Base-by-base conservation (phyloP, 2,113 vertebrate genomes). In the Vulpes lagopus region DNA sequence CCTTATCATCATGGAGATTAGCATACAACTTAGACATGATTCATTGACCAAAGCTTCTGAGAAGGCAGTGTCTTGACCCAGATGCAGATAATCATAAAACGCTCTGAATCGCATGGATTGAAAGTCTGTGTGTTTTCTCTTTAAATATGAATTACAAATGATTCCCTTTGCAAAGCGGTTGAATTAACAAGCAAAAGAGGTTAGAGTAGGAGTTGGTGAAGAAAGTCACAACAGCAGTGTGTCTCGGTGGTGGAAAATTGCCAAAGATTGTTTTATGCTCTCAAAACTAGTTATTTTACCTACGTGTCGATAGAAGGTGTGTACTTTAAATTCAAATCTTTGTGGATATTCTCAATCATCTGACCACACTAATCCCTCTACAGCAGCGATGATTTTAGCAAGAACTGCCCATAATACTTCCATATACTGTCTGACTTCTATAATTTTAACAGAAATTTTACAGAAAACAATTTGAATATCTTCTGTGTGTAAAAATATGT, bases 1-100 rank as follows among this genome's bases (percentile, higher is more conserved):
- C 43, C 80, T 91, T 83, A 97, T 98, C 98, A 49, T 96, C 69
- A 57, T 96, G 93, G 96, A 97, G 91, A 98, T 98, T 59, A 82
- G 94, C 22, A 80, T 96, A 62, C 35, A 92, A 11, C 38, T 94
- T n/a, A 38, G 23, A 86, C 71, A 55, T 94, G 93, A 98, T 95
- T 98, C 11, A 11, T 80, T 96, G 78, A 87, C 73, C 81, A 67
- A 84, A 82, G 64, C 89, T 95, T 88, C 86, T 51, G 51, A 97
- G 91, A 97, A 98, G 69, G 49, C 43, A 95, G 30, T 27, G 60
- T 86, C 82, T 97, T 83, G 94, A 93, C 79, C 88, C 60, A 71
- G 89, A 97, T 20, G 57, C 3, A 32, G 49, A 95, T 95, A 82
- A 59, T 97, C 95, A 27, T 95, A 95, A 98, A 98, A 62, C 25